phyloP scores from a whole-genome alignment of 2,888 invertebrate species.

The Epistrophella euchroma region DNA sequence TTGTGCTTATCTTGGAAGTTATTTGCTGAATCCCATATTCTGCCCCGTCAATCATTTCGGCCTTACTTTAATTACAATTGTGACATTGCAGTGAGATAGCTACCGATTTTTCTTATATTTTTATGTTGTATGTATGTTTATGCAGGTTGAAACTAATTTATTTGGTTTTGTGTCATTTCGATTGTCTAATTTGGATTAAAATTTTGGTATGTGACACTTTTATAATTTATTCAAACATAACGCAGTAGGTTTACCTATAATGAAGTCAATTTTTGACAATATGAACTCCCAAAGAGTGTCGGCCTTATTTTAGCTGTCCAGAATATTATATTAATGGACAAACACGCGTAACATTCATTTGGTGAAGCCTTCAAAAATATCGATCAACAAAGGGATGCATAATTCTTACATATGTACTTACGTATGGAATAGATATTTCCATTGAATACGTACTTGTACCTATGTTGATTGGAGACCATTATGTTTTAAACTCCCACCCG shows the following conservation, averaged over 20 bases:
- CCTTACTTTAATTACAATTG: no score
- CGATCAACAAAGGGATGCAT: background rate
- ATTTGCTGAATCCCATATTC: no score
- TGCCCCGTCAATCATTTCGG: no score
- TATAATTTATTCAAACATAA: background rate
- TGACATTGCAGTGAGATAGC: no score
- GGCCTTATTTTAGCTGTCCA: background rate
- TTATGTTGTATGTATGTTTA: no score
- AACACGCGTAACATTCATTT: background rate
- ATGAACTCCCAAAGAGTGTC: background rate
- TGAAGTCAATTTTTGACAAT: background rate
- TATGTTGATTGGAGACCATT: background rate
- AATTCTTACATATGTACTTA: background rate
- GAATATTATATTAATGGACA: background rate
- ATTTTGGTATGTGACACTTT: background rate
- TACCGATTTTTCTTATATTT: no score
- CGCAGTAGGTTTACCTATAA: background rate
- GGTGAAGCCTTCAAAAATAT: conserved; percentile 15
- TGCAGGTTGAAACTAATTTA: background rate
- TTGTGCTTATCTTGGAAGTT: no score
- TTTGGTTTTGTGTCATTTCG: background rate
- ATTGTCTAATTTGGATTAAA: background rate
- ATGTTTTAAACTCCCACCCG: background rate
- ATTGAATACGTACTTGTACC: background rate
- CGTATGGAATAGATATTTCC: background rate